phyloP scores from a whole-genome alignment of 2,888 invertebrate genomes.

The Tiliacea aurago region DNA sequence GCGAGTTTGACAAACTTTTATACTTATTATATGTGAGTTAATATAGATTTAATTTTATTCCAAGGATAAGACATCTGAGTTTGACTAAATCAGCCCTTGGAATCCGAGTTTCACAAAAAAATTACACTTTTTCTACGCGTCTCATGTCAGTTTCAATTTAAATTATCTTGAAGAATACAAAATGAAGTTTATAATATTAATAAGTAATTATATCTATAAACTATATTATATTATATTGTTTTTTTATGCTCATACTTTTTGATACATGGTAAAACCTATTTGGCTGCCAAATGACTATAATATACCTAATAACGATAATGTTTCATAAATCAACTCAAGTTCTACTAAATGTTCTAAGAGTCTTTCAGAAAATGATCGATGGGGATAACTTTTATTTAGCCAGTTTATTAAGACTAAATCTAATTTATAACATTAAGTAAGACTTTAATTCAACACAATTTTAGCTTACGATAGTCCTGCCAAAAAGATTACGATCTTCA shows the following conservation, averaged over 20 bases:
- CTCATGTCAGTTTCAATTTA: too few relatives aligned
- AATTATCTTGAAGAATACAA: too few relatives aligned
- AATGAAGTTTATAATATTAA: too few relatives aligned
- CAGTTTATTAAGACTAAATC: slow-evolving; percentile 47
- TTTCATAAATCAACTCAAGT: slow-evolving; percentile 5
- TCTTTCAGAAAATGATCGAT: slow-evolving; percentile 42
- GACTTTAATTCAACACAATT: slow-evolving; percentile 30
- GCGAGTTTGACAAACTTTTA: background rate
- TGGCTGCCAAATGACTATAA: background rate
- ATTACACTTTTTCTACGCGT: background rate
- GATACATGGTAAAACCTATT: background rate
- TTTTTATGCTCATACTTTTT: background rate
- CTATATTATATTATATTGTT: background rate
- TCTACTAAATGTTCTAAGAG: slow-evolving; percentile 9
- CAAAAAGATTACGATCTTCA: slow-evolving; percentile 56
- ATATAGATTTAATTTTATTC: background rate
- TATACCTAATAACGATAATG: background rate
- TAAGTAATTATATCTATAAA: background rate
- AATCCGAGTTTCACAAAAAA: background rate
- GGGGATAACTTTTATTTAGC: slow-evolving; percentile 24
- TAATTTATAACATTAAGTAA: slow-evolving; percentile 28
- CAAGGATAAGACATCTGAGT: background rate
- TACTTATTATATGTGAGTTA: background rate
- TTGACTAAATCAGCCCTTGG: background rate
- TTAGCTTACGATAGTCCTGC: slow-evolving; percentile 46